Evolutionary conservation across 2,888 invertebrate genomes (phyloP), one percentile per base, ranked within the genome.

Genomic region (Lepetodrilus schrolli): DNA sequence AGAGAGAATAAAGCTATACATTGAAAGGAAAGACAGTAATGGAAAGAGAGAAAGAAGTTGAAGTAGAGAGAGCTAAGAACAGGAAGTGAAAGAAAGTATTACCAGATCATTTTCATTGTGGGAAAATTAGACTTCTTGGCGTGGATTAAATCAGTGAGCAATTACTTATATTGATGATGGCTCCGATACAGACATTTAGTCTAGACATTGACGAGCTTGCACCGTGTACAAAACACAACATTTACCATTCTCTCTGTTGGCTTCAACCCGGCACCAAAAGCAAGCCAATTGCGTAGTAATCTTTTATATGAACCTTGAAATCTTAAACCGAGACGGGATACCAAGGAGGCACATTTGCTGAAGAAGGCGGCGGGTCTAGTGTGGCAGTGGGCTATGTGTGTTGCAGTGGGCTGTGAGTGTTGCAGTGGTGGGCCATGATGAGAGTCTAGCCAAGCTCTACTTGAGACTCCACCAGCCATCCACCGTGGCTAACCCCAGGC

Each of bases 111-210:
- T 47, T 38, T 72, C 66, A 72, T 72, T 72, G 72, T 72, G 66
- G 36, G 34, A 49, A 49, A 48, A 47, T 66, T 66, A 30, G 72
- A 66, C 66, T 34, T 66, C 66, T 47, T 66, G 36, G 47, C 0
- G 34, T 30, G 72, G 72, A 75, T 72, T 72, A 21, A 72, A 72
- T 75, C 72, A 75, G 49, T 58, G 48, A 47, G 58, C 49, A 76
- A 74, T 76, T 74, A 74, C 66, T 47, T 74, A 37, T 70, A 76
- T 74, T 76, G 71, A 72, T 71, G 17, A 51, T 69, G 76, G 74
- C 76, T 69, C 76, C 76, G 66, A 34, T 20, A 21, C 23, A 38
- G 38, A 26, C 50, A 50, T 23, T n/a, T 34, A 37, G 70, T 70
- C 70, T 70, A 70, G 70, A 70, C 70, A 20, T 34, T 20, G 37